Evolutionary conservation across 2,888 invertebrate genomes (phyloP).

Genomic region (Noctua comes): DNA sequence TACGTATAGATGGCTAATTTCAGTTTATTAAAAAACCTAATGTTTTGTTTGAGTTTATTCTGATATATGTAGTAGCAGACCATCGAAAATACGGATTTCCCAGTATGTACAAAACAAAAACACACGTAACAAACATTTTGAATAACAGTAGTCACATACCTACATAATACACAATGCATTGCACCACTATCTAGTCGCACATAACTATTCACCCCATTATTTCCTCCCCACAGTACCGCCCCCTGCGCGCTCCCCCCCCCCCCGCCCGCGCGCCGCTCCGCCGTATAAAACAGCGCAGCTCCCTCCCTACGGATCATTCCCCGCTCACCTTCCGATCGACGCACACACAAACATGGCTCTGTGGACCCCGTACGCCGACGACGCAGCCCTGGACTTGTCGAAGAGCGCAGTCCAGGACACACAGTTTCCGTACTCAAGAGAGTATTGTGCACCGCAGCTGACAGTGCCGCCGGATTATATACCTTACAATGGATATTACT

Average conservation of each 20-base stretch:
- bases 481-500: conserved; percentile 56
- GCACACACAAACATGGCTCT: conserved; percentile 76
- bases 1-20: no score
- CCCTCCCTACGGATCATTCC: conserved; percentile 64
- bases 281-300: conserved; percentile 62
- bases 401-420: conserved; percentile 65
- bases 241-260: conserved; percentile 44
- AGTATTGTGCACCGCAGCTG: conserved; percentile 24
- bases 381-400: conserved; percentile 76
- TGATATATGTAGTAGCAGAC: background rate
- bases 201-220: conserved; percentile 55
- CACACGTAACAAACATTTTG: conserved; percentile 5
- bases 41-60: background rate
- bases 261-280: conserved; percentile 54
- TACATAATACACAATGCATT: conserved; percentile 23
- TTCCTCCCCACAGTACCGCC: conserved; percentile 62
- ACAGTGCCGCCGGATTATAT: conserved; percentile 39
- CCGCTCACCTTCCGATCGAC: conserved; percentile 53
- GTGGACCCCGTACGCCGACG: conserved; percentile 84
- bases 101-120: background rate
- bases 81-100: background rate
- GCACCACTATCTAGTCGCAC: conserved; percentile 38
- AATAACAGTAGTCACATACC: conserved; percentile 27
- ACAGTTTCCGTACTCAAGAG: conserved; percentile 18
- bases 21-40: no score